Evolutionary conservation across 2,113 vertebrate species (phyloP).

Genomic region (Pseudopipra pipra): DNA sequence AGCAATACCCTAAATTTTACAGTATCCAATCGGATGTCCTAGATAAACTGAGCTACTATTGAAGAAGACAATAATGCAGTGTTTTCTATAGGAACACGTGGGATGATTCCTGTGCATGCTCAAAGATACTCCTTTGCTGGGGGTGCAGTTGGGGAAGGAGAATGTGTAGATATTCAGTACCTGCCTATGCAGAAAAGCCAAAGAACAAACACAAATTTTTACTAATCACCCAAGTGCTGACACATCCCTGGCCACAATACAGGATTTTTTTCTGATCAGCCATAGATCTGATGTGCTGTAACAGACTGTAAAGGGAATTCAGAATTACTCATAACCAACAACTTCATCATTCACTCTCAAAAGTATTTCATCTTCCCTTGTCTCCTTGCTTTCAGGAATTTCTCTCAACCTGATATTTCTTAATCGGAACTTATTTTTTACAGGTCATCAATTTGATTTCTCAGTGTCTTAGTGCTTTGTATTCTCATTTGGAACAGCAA

Average conservation of each 20-base stretch:
- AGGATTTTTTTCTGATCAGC: background rate
- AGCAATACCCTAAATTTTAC: background rate
- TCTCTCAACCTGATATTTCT: slow-evolving; percentile 47
- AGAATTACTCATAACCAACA: slow-evolving; percentile 37
- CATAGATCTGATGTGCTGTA: background rate
- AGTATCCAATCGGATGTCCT: background rate
- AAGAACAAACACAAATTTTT: background rate
- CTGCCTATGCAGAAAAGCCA: background rate
- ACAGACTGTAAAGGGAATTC: slow-evolving; percentile 34
- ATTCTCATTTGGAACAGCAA: slow-evolving; percentile 33
- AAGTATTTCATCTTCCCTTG: slow-evolving; percentile 49
- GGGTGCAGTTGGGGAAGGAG: background rate
- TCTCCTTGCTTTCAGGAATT: slow-evolving; percentile 38
- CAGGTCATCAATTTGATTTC: slow-evolving; percentile 57
- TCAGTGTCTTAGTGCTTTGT: slow-evolving; percentile 19
- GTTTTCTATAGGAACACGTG: background rate
- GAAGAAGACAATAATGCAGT: background rate
- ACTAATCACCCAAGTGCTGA: rapidly evolving
- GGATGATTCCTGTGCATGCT: background rate
- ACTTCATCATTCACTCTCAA: slow-evolving; percentile 32
- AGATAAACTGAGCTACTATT: background rate
- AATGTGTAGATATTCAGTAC: background rate
- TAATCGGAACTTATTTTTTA: slow-evolving; percentile 56
- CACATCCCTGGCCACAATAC: background rate
- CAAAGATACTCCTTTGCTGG: background rate